Evolutionary conservation across 2,888 invertebrate genomes (phyloP).

Genomic region (Caenorhabditis becei): DNA sequence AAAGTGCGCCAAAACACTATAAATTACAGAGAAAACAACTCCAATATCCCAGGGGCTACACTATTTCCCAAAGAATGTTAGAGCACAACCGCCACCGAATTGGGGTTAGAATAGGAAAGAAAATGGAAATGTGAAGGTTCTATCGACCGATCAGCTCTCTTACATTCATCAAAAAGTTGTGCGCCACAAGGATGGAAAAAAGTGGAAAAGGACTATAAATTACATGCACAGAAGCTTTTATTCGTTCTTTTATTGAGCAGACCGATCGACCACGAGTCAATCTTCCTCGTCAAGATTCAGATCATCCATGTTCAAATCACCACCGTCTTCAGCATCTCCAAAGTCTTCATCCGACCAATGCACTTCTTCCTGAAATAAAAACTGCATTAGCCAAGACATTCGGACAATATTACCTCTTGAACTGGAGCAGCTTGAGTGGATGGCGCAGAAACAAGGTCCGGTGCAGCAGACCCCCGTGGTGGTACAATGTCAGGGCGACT

Average conservation of each 20-base stretch:
- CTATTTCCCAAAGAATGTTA: constrained; percentile 49
- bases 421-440: constrained; percentile 1
- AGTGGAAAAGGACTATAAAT: neutral
- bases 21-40: constrained; percentile 31
- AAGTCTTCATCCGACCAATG: constrained; percentile 75
- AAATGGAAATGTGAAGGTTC: neutral
- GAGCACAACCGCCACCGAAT: constrained; percentile 39
- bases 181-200: constrained; percentile 8
- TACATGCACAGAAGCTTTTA: constrained; percentile 35
- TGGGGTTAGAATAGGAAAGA: constrained; percentile 22
- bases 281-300: constrained; percentile 78
- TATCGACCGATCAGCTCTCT: constrained; percentile 44
- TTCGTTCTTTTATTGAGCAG: constrained; percentile 48
- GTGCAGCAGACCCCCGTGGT: constrained; percentile 49
- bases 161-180: constrained; percentile 39
- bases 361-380: constrained; percentile 61
- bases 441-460: constrained; percentile 58
- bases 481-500: constrained; percentile 65
- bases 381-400: neutral
- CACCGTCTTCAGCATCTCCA: constrained; percentile 70
- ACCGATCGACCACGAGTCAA: constrained; percentile 75
- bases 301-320: constrained; percentile 77
- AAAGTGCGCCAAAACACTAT: constrained; percentile 50
- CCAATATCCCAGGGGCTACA: constrained; percentile 19
- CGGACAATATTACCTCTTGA: constrained; percentile 19